These are phyloP conservation scores for Acanthococcus lagerstroemiae DNA, from an alignment of 2,888 invertebrate species.

Conservation along the genomic window DNA sequence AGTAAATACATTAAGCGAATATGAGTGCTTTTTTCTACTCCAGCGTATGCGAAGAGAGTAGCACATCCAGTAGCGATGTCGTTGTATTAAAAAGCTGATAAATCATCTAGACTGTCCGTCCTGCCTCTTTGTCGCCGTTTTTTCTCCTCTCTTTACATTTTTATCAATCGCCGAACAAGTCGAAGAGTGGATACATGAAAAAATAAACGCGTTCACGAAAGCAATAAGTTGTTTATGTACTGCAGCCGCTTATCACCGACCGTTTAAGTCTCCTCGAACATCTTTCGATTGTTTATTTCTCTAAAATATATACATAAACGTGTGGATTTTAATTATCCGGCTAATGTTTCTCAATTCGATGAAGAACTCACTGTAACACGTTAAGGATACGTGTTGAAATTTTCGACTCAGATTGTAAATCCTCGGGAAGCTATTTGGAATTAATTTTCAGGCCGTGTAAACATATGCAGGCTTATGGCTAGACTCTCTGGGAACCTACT, in stretches of 20 bases:
- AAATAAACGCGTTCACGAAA: not conserved
- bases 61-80: constrained; percentile 4
- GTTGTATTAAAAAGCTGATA: constrained; percentile 12
- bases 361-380: too few relatives aligned
- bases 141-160: not conserved
- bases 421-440: too few relatives aligned
- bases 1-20: constrained; percentile 10
- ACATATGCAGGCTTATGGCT: too few relatives aligned
- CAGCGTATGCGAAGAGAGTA: not conserved
- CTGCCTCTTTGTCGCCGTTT: not conserved
- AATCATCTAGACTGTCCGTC: not conserved
- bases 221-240: too few relatives aligned
- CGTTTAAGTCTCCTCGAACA: not conserved
- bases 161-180: constrained; percentile 5
- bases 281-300: not conserved
- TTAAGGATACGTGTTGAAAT: too few relatives aligned
- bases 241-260: not conserved
- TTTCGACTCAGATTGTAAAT: too few relatives aligned
- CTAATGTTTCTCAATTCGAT: too few relatives aligned
- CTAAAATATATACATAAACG: too few relatives aligned
- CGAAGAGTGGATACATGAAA: not conserved
- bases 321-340: too few relatives aligned
- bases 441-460: too few relatives aligned
- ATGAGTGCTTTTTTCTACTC: not conserved
- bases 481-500: too few relatives aligned